Conservation (phyloP, 1,140 invertebrate genomes). For the Ectropis grisescens region DNA sequence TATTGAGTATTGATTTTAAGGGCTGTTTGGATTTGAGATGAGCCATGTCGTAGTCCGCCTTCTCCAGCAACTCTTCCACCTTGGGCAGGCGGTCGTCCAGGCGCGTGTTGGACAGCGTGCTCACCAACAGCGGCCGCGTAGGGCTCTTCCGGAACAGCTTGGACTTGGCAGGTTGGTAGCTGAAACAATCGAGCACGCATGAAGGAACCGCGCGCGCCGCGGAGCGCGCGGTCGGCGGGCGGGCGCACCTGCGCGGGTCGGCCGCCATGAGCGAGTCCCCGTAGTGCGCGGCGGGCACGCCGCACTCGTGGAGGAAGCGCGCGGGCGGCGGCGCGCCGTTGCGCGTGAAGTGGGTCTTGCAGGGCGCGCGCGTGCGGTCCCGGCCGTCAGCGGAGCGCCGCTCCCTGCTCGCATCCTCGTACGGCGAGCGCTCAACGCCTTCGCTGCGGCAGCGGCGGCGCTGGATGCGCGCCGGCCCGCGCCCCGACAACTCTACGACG, state of each 20-base stretch:
- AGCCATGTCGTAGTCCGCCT: constrained; percentile 56
- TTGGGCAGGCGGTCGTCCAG: constrained; percentile 53
- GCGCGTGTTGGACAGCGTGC: constrained; percentile 49
- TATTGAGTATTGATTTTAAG: constrained; percentile 62
- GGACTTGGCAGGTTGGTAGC: constrained; percentile 47
- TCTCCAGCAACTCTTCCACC: constrained; percentile 59
- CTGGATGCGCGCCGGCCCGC: constrained; percentile 44
- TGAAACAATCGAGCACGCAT: constrained; percentile 5
- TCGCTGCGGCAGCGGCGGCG: constrained; percentile 57
- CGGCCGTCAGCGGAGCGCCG: constrained; percentile 30
- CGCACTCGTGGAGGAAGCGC: constrained; percentile 44
- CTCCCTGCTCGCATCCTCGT: constrained; percentile 50
- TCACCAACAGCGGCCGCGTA: constrained; percentile 45
- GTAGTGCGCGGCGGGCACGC: constrained; percentile 39
- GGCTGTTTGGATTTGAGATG: constrained; percentile 49
- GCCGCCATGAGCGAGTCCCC: constrained; percentile 58
- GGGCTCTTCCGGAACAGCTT: constrained; percentile 49
- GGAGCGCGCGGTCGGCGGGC: constrained; percentile 41
- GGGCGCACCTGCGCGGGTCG: constrained; percentile 35
- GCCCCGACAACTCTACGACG: constrained; percentile 48
- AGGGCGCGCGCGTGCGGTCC: constrained; percentile 31
- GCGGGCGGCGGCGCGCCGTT: constrained; percentile 31
- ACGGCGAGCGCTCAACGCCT: constrained; percentile 53
- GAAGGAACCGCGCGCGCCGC: constrained; percentile 18
- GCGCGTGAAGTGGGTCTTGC: constrained; percentile 53